Base-by-base conservation (phyloP, 2,113 vertebrate species). In the Aix galericulata region DNA sequence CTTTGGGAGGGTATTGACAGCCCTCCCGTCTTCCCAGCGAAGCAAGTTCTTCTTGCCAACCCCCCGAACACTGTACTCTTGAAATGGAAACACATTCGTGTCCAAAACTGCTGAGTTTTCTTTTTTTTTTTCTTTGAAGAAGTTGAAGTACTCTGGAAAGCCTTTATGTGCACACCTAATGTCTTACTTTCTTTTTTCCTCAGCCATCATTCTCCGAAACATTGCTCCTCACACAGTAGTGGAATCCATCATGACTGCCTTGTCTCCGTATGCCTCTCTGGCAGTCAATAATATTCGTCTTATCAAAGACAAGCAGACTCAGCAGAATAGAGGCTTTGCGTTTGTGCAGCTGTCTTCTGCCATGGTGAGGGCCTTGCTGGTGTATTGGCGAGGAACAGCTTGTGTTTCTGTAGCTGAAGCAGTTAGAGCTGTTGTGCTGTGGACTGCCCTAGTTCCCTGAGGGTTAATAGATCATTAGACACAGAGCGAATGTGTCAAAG, bases 261-360 rank as follows among this genome's bases (percentile, higher is more conserved):
- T 99, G 85, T 98, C 99, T 85, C 99, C 99, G 0, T 99, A 99
- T n/a, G 99, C 99, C 5, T 99, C 99, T 88, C 98, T 99, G 82
- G 98, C 99, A 53, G 98, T 99, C 20, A 99, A 98, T 97, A 99
- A 99, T 86, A 99, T 99, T 94, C 98, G 99, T 34, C 99, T 99
- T 84, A 99, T 99, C 97, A 99, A 99, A 97, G 99, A 99, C 97
- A 99, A 99, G 93, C 99, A 99, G 97, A 99, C 99, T 0, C 99
- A 99, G 78, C 99, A 99, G 89, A 99, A 99, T 89, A 98, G 99
- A 97, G 99, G 99, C 34, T 99, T 99, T 96, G 99, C 99, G 0
- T 99, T 99, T 95, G 99, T 99, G 53, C 99, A 99, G 95, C 98
- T 99, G 69, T 99, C 99, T 48, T 99, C 99, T 87, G 99, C 99